These are phyloP conservation scores for Camponotus pennsylvanicus DNA, from an alignment of 1,140 invertebrate species.

Conservation along the genomic window DNA sequence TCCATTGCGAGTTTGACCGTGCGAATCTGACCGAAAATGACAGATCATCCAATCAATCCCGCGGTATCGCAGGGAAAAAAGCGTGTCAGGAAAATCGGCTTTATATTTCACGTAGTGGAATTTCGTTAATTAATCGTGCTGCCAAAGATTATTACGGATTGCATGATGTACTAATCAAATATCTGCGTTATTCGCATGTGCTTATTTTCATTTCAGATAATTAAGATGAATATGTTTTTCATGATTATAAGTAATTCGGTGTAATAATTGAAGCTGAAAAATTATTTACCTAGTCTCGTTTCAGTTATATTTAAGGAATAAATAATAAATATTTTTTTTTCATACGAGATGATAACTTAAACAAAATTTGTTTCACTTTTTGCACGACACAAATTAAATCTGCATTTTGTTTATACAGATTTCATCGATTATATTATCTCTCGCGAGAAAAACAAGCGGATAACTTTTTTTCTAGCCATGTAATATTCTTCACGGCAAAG, in stretches of 20 bases:
- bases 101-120: not conserved
- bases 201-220: conserved; percentile 26
- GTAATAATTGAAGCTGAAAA: not conserved
- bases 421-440: not conserved
- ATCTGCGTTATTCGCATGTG: not conserved
- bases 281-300: not conserved
- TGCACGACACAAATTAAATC: not conserved
- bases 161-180: conserved; percentile 11
- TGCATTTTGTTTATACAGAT: not conserved
- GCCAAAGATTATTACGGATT: conserved; percentile 22
- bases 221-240: conserved; percentile 16
- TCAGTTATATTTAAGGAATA: not conserved
- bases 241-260: not conserved
- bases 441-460: not conserved
- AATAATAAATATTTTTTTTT: not conserved
- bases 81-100: conserved; percentile 18
- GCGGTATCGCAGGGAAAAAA: not conserved
- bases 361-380: not conserved
- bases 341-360: not conserved
- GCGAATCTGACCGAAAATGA: conserved; percentile 30
- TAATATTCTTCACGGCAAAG: conserved; percentile 36
- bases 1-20: conserved; percentile 13
- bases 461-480: not conserved
- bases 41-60: conserved; percentile 37
- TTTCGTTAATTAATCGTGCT: conserved; percentile 38